Conservation (phyloP, 1,140 invertebrate genomes). For the Cepaea nemoralis region DNA sequence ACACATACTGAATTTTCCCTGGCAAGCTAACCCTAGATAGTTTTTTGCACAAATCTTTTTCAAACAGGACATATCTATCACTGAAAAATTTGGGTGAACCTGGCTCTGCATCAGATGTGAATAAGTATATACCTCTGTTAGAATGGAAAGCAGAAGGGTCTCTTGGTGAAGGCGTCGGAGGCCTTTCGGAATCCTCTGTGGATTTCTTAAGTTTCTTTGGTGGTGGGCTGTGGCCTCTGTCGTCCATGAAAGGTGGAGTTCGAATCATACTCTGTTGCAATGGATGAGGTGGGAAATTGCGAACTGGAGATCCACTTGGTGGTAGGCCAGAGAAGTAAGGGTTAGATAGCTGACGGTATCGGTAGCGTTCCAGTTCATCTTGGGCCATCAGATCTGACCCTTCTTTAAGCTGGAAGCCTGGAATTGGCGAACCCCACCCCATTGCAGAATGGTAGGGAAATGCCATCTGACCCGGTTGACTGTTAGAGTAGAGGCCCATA, state of each 20-base stretch:
- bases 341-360: conserved; percentile 31
- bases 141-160: conserved; percentile 38
- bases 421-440: conserved; percentile 18
- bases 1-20: conserved; percentile 78
- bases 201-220: conserved; percentile 34
- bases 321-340: conserved; percentile 29
- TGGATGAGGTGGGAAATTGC: conserved; percentile 17
- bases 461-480: conserved; percentile 27
- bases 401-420: conserved; percentile 18
- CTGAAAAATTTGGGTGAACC: conserved; percentile 30
- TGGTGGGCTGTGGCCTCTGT: conserved; percentile 21
- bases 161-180: conserved; percentile 28
- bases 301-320: conserved; percentile 1
- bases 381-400: conserved; percentile 26
- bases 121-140: conserved; percentile 46
- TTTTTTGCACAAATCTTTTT: conserved; percentile 53
- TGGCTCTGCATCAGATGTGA: conserved; percentile 31
- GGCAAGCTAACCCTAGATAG: conserved; percentile 52
- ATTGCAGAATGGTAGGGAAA: conserved; percentile 29
- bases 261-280: conserved; percentile 20
- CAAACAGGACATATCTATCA: conserved; percentile 49
- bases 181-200: conserved; percentile 26
- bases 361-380: conserved; percentile 28
- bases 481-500: conserved; percentile 37
- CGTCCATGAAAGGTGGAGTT: conserved; percentile 14